Evolutionary conservation across 2,797 vertebrate genomes (phyloP).

Genomic region (Eospalax fontanierii): DNA sequence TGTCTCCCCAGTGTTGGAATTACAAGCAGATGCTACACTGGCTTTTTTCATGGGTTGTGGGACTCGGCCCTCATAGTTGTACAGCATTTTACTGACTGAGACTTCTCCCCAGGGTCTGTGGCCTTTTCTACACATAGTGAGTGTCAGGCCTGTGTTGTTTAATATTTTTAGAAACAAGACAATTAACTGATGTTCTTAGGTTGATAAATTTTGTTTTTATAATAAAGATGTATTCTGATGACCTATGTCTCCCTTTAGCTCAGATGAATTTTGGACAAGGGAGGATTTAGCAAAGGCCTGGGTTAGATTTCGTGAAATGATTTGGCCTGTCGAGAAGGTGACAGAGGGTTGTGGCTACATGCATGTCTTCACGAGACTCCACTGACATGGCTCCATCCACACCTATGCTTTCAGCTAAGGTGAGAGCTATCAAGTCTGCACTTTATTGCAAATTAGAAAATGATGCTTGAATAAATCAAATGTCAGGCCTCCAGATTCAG

Average conservation of each 20-base stretch:
- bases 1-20: neutral
- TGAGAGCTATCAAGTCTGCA: neutral
- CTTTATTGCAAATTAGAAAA: conserved; percentile 77
- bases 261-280: neutral
- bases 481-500: conserved; percentile 66
- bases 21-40: neutral
- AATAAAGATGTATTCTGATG: neutral
- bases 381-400: neutral
- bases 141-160: neutral
- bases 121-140: neutral
- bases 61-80: neutral
- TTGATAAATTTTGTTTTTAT: neutral
- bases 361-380: conserved; percentile 14
- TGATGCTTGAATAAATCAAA: conserved; percentile 65
- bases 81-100: neutral
- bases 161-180: neutral
- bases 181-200: neutral
- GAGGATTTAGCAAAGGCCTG: neutral
- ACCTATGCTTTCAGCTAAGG: neutral
- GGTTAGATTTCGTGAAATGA: conserved; percentile 17
- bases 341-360: conserved; percentile 6
- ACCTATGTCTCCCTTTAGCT: neutral
- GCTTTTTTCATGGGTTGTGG: neutral
- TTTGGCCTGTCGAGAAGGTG: conserved; percentile 26
- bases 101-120: neutral